phyloP scores from a whole-genome alignment of 2,888 invertebrate species.

The Calliphora vomitoria region DNA sequence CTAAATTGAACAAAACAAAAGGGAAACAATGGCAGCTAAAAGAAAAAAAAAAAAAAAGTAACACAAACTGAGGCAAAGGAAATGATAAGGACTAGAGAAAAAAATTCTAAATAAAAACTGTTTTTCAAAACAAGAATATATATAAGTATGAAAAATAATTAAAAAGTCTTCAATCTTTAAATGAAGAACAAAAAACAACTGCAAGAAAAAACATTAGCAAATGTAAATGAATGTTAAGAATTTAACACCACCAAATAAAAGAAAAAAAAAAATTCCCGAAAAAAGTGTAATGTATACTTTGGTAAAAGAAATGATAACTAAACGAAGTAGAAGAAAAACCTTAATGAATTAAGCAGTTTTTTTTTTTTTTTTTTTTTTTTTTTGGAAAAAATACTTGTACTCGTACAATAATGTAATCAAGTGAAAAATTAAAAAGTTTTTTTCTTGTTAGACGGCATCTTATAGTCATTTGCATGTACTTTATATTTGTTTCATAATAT shows the following conservation, averaged over 20 bases:
- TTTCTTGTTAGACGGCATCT: neutral
- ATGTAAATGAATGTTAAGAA: slow-evolving; percentile 68
- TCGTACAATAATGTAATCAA: slow-evolving; percentile 58
- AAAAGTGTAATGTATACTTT: slow-evolving; percentile 9
- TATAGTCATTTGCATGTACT: slow-evolving; percentile 10
- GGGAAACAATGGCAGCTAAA: slow-evolving; percentile 61
- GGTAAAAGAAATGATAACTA: slow-evolving; percentile 59
- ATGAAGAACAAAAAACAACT: neutral
- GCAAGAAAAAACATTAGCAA: slow-evolving; percentile 47
- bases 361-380: slow-evolving; percentile 36
- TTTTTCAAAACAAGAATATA: slow-evolving; percentile 48
- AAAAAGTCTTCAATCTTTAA: slow-evolving; percentile 75
- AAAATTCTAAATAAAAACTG: slow-evolving; percentile 19
- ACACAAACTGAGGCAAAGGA: slow-evolving; percentile 38
- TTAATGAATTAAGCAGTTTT: slow-evolving; percentile 59
- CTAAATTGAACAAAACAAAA: slow-evolving; percentile 64
- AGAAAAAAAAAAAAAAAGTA: slow-evolving; percentile 40
- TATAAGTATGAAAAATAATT: slow-evolving; percentile 70
- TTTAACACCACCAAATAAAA: slow-evolving; percentile 34
- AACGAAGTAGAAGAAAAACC: slow-evolving; percentile 48
- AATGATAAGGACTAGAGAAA: slow-evolving; percentile 66
- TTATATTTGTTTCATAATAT: neutral
- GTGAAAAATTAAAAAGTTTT: slow-evolving; percentile 61
- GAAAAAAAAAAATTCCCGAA: neutral
- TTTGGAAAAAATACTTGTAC: neutral